A percentile compares a stretch with the other conserved stretches of the same genome.
Conservation (phyloP, 2,888 invertebrate genomes). For the Digitonthophagus gazella region DNA sequence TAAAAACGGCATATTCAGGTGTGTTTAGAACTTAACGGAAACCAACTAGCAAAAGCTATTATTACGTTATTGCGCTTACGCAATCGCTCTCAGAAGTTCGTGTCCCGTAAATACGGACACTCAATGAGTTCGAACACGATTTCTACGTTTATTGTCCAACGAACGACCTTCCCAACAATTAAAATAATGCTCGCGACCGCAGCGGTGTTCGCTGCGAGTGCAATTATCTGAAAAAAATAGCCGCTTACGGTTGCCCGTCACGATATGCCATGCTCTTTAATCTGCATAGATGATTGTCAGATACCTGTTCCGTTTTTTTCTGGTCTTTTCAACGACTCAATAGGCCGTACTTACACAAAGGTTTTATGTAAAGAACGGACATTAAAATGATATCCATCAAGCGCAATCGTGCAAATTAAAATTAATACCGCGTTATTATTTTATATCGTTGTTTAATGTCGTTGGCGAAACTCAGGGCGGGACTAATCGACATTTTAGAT, state of each 20-base stretch:
- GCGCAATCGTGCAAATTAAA: background rate
- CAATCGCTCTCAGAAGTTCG: background rate
- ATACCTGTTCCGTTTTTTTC: background rate
- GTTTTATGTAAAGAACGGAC: background rate
- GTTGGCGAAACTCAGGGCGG: background rate
- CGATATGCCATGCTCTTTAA: background rate
- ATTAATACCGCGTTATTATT: background rate
- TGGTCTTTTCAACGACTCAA: background rate
- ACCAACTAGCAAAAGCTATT: background rate
- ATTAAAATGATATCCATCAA: background rate
- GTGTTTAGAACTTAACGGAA: too few species aligned
- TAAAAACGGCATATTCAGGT: background rate
- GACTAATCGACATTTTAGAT: background rate
- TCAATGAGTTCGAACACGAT: slow-evolving; percentile 13
- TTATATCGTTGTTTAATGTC: background rate
- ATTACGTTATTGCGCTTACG: background rate
- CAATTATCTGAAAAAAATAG: background rate
- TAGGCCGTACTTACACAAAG: background rate
- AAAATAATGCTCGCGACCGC: slow-evolving; percentile 9
- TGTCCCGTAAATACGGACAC: background rate
- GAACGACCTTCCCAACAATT: slow-evolving; percentile 16
- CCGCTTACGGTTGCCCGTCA: background rate
- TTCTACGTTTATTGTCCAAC: slow-evolving; percentile 11
- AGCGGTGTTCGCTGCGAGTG: background rate
- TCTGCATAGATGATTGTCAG: background rate